Base-by-base conservation (phyloP, 1,140 invertebrate genomes). In the Ladona fulva region DNA sequence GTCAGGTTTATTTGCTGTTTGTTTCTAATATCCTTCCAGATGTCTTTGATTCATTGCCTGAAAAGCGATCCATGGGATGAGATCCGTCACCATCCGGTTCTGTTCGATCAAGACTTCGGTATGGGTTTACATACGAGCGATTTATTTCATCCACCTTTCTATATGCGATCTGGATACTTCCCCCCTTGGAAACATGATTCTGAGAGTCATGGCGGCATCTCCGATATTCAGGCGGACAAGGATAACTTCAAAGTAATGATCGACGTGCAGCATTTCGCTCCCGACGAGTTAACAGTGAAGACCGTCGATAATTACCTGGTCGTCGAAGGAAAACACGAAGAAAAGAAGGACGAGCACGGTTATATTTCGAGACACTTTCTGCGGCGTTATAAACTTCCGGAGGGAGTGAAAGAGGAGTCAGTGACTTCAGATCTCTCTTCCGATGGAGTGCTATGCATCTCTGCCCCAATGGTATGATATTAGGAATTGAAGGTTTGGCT, bases 261-360 rank as follows among this genome's bases (percentile, higher is more conserved):
- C 66, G 92, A 94, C 82, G 91, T 95, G 0, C 89, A 91, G 76
- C 91, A 94, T 80, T 95, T 94, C 84, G 88, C 89, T 78, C 93
- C 94, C 0, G 92, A 95, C 77, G 94, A 96, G 83, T 87, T 95
- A 29, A 90, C 86, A 44, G 91, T 95, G 0, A 94, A 92, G 84
- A 90, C 92, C 14, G 85, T 90, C 0, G 91, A 92, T 79, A 89
- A 91, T 76, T 87, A 86, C 44, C 85, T 93, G 0, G 86, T 92
- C 11, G 86, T 94, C 12, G 87, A 90, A 82, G 92, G 89, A 0
- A 92, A 91, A 82, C 91, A 92, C 78, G 91, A 92, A 81, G 89
- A 92, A 80, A 88, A 87, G 74, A 79, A 87, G 66, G 91, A 91
- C 79, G 87, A 89, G 8, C 88, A 92, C 83, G 89, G 91, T 12